Conservation (phyloP, 2,113 vertebrate species). For the Alligator sinensis region DNA sequence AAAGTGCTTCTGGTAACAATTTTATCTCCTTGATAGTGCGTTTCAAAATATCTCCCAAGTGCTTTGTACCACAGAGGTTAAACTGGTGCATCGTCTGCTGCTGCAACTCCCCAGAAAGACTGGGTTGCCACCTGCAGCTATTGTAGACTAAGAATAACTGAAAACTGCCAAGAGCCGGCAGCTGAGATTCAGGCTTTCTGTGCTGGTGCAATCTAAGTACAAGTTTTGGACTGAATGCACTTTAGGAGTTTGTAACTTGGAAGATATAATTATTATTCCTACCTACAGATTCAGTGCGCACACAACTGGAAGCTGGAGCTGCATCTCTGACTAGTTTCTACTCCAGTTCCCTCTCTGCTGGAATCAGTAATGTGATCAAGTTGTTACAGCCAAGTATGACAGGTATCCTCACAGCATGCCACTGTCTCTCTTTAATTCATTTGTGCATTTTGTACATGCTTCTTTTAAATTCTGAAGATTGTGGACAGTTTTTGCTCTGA, state of each 20-base stretch:
- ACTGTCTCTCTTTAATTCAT: neutral
- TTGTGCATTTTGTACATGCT: neutral
- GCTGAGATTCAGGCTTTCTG: neutral
- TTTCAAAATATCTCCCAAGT: neutral
- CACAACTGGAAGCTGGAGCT: constrained; percentile 89
- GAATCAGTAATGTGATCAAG: constrained; percentile 88
- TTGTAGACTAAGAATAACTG: neutral
- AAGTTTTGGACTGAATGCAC: neutral
- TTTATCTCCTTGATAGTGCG: neutral
- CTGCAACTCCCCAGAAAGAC: too few relatives aligned
- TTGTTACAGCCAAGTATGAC: constrained; percentile 88
- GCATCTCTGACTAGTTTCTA: constrained; percentile 89
- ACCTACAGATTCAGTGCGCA: constrained; percentile 79
- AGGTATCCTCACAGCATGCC: constrained; percentile 74
- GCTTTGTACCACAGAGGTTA: neutral
- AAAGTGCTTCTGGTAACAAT: neutral
- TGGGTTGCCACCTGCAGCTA: neutral
- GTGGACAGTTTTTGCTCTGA: neutral
- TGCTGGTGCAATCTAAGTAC: neutral
- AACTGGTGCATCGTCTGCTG: too few relatives aligned
- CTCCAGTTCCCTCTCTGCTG: constrained; percentile 85
- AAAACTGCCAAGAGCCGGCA: neutral
- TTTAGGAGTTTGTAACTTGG: neutral
- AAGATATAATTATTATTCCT: neutral
- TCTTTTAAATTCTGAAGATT: neutral